These are phyloP conservation scores for Harpagifer antarcticus DNA, from an alignment of 2,797 vertebrate species.

Conservation along the genomic window DNA sequence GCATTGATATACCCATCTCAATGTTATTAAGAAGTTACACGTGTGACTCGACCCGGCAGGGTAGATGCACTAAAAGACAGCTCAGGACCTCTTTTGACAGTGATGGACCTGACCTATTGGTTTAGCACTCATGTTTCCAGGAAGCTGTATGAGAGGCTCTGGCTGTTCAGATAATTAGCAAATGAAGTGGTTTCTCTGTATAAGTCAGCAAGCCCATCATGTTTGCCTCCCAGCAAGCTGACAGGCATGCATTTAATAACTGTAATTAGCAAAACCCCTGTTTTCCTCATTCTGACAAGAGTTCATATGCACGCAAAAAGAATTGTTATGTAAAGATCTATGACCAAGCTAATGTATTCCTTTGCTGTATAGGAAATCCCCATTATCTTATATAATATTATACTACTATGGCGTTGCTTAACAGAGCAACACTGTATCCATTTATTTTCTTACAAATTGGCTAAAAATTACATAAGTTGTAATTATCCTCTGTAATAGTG, in stretches of 20 bases:
- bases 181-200: conserved; percentile 72
- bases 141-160: conserved; percentile 51
- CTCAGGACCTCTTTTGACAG: conserved; percentile 47
- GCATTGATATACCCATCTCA: conserved; percentile 45
- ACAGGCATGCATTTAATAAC: conserved; percentile 73
- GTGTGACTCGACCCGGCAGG: conserved; percentile 44
- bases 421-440: conserved; percentile 34
- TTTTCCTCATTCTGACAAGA: conserved; percentile 63
- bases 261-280: conserved; percentile 72
- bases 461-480: conserved; percentile 42
- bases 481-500: conserved; percentile 48
- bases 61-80: conserved; percentile 34
- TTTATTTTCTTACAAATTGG: conserved; percentile 35
- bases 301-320: conserved; percentile 59
- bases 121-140: conserved; percentile 47
- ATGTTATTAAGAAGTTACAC: conserved; percentile 57
- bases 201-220: conserved; percentile 68
- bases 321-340: conserved; percentile 67
- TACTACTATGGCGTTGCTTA: conserved; percentile 37
- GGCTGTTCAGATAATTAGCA: conserved; percentile 71
- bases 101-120: conserved; percentile 35
- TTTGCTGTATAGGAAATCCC: conserved; percentile 49
- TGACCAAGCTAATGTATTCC: conserved; percentile 61
- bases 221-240: conserved; percentile 53
- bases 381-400: conserved; percentile 44